Base-by-base conservation (phyloP, 2,888 invertebrate genomes). In the Pocota personata region DNA sequence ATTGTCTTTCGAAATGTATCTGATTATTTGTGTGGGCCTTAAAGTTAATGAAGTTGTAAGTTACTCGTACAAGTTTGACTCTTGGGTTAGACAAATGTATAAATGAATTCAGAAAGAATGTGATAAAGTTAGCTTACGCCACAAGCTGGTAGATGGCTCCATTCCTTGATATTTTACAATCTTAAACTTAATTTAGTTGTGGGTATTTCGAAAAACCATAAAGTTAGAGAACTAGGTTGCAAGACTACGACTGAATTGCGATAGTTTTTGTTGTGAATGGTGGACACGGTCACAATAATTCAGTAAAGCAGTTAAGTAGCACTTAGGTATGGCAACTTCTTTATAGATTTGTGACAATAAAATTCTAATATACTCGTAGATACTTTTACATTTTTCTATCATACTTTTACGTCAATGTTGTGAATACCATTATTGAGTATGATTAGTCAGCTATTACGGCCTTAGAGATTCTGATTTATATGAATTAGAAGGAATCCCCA, bases 1-100 rank as follows among this genome's bases (percentile, higher is more conserved):
- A 12, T 14, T 48, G 24, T 69, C 69, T 69, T 57, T 43, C 67
- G 67, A 67, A 67, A 67, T 67, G 27, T 43, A 52, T 50, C 66
- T 24, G n/a, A 21, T 50, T 66, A 24, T 48, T 48, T 32, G 21
- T 62, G 48, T 19, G 32, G 10, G 43, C 14, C 27, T n/a, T 35
- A 46, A n/a, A 60, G 50, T 50, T 60, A 72, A 72, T 58, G 50
- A 60, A 37, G 60, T 60, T 60, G 50, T 27, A 58, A 27, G 10
- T 27, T 48, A 19, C 10, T n/a, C 12, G 10, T 24, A 24, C 24
- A 21, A 21, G 19, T 40, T 30, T 35, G 57, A 71, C 50, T 58
- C 46, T 16, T 60, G 24, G 40, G 37, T 43, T 60, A 50, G 50
- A 35, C 48, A n/a, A n/a, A 19, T 10, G 7, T 4, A 24, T 8